phyloP scores from a whole-genome alignment of 2,113 vertebrate species.

The Mesitornis unicolor region DNA sequence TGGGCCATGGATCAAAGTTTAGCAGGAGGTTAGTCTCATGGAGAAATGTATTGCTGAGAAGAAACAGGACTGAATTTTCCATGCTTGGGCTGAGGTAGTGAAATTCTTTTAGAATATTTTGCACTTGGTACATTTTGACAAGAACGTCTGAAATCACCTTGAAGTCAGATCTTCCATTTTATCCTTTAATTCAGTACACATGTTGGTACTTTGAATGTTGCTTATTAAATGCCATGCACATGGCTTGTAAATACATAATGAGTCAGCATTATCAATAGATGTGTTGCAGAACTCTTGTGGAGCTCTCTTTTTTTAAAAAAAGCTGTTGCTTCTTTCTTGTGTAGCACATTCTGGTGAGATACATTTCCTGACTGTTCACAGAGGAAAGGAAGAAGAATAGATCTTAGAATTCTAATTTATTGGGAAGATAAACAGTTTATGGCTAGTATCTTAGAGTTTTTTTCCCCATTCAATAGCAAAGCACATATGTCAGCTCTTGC shows the following conservation, averaged over 20 bases:
- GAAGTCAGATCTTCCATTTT: background rate
- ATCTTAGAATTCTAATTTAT: background rate
- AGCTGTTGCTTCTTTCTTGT: background rate
- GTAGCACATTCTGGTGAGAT: background rate
- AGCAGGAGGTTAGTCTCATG: background rate
- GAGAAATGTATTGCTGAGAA: background rate
- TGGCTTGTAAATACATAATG: background rate
- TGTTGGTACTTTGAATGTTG: background rate
- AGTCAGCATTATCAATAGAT: background rate
- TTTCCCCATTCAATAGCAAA: background rate
- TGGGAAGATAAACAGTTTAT: background rate
- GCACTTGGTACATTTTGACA: background rate
- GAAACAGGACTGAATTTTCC: background rate
- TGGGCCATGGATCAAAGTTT: background rate
- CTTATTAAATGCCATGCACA: background rate
- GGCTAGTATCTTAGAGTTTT: background rate
- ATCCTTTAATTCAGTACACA: background rate
- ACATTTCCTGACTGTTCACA: background rate
- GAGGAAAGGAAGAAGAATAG: background rate
- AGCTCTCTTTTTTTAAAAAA: background rate
- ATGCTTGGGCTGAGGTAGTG: background rate
- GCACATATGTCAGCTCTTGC: background rate
- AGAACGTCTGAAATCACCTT: background rate
- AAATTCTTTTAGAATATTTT: background rate
- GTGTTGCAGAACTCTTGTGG: background rate